Evolutionary conservation across 2,797 vertebrate species (phyloP).

Genomic region (Menidia menidia): DNA sequence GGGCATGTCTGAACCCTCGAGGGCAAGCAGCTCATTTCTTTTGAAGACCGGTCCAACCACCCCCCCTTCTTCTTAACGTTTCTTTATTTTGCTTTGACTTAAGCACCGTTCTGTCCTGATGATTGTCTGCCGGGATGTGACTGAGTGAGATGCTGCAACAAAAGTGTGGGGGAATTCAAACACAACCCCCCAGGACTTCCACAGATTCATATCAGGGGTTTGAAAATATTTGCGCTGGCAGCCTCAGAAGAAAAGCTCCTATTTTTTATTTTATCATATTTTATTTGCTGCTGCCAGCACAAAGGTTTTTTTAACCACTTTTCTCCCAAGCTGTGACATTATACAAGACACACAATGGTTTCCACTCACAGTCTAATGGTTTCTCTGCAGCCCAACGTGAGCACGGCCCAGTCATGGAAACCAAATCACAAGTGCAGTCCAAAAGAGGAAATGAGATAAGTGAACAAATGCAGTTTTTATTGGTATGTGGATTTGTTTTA

Average conservation of each 20-base stretch:
- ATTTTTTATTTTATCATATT: not conserved
- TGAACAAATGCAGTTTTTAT: not conserved
- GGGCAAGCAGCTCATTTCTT: constrained; percentile 22
- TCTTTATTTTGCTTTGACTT: constrained; percentile 9
- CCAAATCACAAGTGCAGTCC: not conserved
- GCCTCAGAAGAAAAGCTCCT: not conserved
- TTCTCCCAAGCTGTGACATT: constrained; percentile 2
- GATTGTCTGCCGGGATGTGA: constrained; percentile 16
- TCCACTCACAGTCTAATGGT: not conserved
- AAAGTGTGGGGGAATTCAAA: constrained; percentile 1
- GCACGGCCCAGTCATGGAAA: not conserved
- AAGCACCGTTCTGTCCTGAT: not conserved
- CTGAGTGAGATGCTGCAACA: constrained; percentile 9
- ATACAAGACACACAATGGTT: not conserved
- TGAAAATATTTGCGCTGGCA: constrained; percentile 34
- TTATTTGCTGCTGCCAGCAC: constrained; percentile 2
- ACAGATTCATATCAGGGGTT: constrained; percentile 29
- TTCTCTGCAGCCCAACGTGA: not conserved
- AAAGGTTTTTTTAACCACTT: constrained; percentile 13
- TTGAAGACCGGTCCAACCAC: constrained; percentile 31
- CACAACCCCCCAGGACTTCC: constrained; percentile 1
- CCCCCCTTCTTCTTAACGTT: constrained; percentile 11
- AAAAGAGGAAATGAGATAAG: not conserved
- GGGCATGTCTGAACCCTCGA: constrained; percentile 30
- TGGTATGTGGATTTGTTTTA: not conserved